Base-by-base conservation (phyloP, 2,113 vertebrate species). In the Hyaena hyaena region DNA sequence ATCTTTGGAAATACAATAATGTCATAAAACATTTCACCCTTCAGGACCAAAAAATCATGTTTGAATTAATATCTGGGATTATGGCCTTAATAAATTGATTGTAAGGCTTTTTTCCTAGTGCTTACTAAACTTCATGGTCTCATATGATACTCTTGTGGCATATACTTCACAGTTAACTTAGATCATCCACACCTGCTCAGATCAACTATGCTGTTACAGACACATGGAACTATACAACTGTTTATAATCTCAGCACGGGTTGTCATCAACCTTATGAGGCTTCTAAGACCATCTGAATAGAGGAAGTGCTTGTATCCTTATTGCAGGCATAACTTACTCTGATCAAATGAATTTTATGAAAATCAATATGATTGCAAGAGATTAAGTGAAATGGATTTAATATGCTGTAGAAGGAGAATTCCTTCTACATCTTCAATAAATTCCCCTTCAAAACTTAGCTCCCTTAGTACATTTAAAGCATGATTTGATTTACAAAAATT, bases 1-100 rank as follows among this genome's bases (percentile, higher is more conserved):
- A 87, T 79, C 71, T 81, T 58, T 39, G 65, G 92, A 95, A 95
- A 96, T 94, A 48, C 50, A 77, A 80, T 90, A 95, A 89, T 96
- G 68, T 71, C 65, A 80, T 79, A 61, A 95, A 90, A 79, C 84
- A 48, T 73, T 95, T 86, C 26, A 86, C 28, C 55, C 73, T 96
- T 88, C 91, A 93, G 61, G 90, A 48, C 31, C 21, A 24, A 21
- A 95, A 93, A 87, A 19, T 94, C 63, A 81, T 63, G 39, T 77
- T 92, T 88, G 33, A 95, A 95, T 88, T 95, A 93, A 73, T 94
- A 76, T 84, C 28, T 96, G 48, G 83, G 55, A 84, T 83, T 83
- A 84, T 58, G 63, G 19, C 43, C 50, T 83, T 94, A 39, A 90
- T 61, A 90, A 93, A 97, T 28, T 50, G 93, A 82, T 53, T 73